These are phyloP conservation scores for Morpho achilles DNA, from an alignment of 2,888 invertebrate genomes.

Conservation along the genomic window DNA sequence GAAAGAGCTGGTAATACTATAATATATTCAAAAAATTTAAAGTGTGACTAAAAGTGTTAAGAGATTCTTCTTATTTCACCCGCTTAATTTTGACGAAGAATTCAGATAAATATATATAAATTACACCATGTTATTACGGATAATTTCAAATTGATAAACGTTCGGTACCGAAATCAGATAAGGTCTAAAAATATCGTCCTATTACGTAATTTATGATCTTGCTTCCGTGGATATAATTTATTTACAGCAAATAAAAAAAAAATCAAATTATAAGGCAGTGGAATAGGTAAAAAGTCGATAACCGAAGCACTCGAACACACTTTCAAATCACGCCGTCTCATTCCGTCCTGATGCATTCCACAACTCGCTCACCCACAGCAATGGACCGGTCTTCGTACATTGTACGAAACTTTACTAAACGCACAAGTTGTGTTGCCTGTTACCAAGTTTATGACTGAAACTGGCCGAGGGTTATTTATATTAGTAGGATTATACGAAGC, in stretches of 20 bases:
- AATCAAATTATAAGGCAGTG: constrained; percentile 25
- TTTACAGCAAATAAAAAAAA: constrained; percentile 7
- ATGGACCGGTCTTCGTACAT: constrained; percentile 71
- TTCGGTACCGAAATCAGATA: constrained; percentile 28
- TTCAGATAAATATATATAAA: constrained; percentile 33
- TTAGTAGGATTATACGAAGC: constrained; percentile 54
- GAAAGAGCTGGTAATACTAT: no score
- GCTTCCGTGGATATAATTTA: no score
- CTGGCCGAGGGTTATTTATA: constrained; percentile 40
- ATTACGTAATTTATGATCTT: constrained; percentile 15
- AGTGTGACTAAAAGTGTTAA: no score
- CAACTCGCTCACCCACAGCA: constrained; percentile 76
- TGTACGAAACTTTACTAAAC: constrained; percentile 65
- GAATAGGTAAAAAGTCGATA: constrained; percentile 44
- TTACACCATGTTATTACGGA: constrained; percentile 51
- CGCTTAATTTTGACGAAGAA: no score
- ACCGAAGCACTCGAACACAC: constrained; percentile 55
- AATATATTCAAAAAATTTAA: no score
- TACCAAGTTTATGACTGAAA: constrained; percentile 39
- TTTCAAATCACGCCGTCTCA: constrained; percentile 68
- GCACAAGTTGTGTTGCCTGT: constrained; percentile 48
- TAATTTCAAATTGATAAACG: constrained; percentile 56
- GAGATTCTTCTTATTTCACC: no score
- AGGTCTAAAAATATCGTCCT: no score
- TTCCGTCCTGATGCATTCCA: constrained; percentile 72